These are phyloP conservation scores for Peromyscus polionotus DNA, from an alignment of 2,113 vertebrate genomes.

Conservation along the genomic window DNA sequence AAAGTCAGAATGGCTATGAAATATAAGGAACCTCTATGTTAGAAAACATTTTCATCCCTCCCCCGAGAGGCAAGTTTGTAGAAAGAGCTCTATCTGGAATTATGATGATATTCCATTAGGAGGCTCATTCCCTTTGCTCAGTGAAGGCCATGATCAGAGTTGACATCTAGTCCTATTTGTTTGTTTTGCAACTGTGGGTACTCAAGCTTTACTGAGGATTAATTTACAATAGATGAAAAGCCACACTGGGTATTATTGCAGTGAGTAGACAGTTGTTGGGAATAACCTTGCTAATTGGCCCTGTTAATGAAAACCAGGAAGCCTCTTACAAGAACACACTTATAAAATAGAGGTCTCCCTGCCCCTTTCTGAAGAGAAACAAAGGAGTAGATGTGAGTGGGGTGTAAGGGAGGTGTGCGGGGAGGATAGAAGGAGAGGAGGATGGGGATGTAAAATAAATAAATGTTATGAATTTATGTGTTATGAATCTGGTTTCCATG, in stretches of 20 bases:
- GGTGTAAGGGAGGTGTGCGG: neutral
- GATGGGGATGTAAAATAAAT: neutral
- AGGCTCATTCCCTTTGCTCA: neutral
- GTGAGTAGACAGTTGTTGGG: neutral
- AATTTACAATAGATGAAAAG: neutral
- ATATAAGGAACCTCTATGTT: neutral
- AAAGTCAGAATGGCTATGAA: neutral
- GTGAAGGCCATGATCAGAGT: slow-evolving; percentile 26
- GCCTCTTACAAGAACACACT: neutral
- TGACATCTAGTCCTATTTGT: slow-evolving; percentile 7
- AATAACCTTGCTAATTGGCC: neutral
- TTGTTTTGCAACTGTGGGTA: slow-evolving; percentile 33
- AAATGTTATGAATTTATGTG: neutral
- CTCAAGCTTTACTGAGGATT: neutral
- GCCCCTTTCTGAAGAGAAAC: neutral
- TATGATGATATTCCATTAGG: slow-evolving; percentile 29
- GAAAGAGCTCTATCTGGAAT: neutral
- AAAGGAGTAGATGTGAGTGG: neutral
- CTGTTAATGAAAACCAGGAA: slow-evolving; percentile 33
- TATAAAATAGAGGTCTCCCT: neutral
- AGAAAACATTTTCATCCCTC: neutral
- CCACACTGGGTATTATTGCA: neutral
- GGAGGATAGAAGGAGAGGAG: neutral
- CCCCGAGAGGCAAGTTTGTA: neutral
- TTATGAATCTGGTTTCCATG: neutral